These are phyloP conservation scores for Fragariocoptes setiger DNA, from an alignment of 1,140 invertebrate species.

Conservation along the genomic window DNA sequence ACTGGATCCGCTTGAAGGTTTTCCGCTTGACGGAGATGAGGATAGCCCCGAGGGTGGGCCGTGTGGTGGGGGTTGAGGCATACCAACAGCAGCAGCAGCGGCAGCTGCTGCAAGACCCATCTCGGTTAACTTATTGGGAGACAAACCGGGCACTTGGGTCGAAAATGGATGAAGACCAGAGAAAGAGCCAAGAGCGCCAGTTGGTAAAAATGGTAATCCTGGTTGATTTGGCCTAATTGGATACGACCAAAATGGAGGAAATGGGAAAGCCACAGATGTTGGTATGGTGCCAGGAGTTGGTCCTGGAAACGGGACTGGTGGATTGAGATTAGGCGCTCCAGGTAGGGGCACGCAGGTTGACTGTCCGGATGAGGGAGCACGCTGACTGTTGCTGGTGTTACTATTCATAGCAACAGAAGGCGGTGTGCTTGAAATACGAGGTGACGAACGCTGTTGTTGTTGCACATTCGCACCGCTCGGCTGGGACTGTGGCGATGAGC, in stretches of 20 bases:
- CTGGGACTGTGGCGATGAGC: background rate
- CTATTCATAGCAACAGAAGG: background rate
- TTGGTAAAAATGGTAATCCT: too few species aligned
- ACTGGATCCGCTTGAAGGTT: too few species aligned
- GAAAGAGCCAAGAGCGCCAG: too few species aligned
- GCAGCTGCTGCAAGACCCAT: too few species aligned
- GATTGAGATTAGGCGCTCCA: background rate
- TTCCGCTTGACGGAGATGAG: background rate
- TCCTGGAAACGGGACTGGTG: background rate
- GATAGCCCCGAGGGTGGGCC: background rate
- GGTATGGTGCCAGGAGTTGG: too few species aligned
- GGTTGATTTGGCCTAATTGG: too few species aligned
- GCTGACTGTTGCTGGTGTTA: background rate
- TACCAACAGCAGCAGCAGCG: too few species aligned
- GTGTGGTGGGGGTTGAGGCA: background rate
- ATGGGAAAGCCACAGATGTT: too few species aligned
- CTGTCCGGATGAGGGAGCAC: background rate
- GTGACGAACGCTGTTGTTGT: background rate
- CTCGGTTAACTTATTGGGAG: too few species aligned
- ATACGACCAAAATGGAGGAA: too few species aligned
- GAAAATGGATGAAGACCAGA: too few species aligned
- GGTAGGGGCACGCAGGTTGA: background rate
- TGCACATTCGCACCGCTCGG: background rate
- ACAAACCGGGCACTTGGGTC: too few species aligned
- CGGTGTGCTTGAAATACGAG: background rate